phyloP scores from a whole-genome alignment of 2,113 vertebrate species.

The Condylura cristata region DNA sequence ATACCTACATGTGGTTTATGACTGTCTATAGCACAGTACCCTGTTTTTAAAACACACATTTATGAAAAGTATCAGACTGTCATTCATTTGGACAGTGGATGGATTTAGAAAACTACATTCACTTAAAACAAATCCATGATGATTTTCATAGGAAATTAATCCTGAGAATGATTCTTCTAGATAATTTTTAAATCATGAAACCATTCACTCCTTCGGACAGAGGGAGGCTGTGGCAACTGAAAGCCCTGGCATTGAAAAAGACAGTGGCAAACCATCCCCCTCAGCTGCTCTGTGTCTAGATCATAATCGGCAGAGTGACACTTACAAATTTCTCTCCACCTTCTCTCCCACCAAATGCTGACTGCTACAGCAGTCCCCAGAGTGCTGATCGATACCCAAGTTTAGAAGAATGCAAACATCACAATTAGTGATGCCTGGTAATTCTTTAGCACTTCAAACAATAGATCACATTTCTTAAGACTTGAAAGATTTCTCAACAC shows the following conservation, averaged over 20 bases:
- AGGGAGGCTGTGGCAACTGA: not conserved
- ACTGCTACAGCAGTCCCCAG: not conserved
- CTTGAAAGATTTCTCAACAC: slow-evolving; percentile 64
- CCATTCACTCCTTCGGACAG: not conserved
- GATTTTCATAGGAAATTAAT: not conserved
- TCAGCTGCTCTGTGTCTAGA: not conserved
- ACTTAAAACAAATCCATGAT: not conserved
- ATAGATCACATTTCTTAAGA: slow-evolving; percentile 64
- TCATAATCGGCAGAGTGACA: not conserved
- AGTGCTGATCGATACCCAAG: not conserved
- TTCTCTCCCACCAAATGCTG: not conserved
- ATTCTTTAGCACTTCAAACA: slow-evolving; percentile 57
- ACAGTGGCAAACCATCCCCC: not conserved
- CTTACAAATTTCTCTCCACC: not conserved
- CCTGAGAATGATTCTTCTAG: not conserved
- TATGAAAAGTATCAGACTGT: not conserved
- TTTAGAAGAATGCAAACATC: slow-evolving; percentile 28
- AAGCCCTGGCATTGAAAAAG: not conserved
- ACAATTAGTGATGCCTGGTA: slow-evolving; percentile 63
- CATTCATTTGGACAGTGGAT: slow-evolving; percentile 17
- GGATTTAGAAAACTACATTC: not conserved
- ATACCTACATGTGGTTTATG: not conserved
- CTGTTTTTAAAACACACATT: not conserved
- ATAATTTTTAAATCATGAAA: not conserved
- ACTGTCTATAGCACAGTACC: not conserved